phyloP scores from a whole-genome alignment of 2,888 invertebrate genomes.

The Xestia ashworthii region DNA sequence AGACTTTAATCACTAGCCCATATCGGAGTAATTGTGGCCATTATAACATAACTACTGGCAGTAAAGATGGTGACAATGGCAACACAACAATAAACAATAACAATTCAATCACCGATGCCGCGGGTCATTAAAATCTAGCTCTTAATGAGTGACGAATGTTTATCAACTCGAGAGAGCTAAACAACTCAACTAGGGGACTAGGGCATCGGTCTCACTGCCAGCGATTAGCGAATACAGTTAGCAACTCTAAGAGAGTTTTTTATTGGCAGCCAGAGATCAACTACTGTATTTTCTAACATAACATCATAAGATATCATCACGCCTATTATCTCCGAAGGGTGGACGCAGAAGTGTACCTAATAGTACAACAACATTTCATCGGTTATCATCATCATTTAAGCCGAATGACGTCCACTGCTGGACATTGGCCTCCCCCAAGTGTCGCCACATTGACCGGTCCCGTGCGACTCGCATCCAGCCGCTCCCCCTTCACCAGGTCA shows the following conservation, averaged over 20 bases:
- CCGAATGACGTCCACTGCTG: no score
- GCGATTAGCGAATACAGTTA: neutral
- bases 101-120: constrained; percentile 11
- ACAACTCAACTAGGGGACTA: neutral
- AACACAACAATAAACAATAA: constrained; percentile 45
- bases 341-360: no score
- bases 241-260: neutral
- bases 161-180: constrained; percentile 28
- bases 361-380: no score
- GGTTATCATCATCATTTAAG: no score
- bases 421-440: no score
- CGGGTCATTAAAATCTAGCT: constrained; percentile 19
- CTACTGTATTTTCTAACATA: neutral
- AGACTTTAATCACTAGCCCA: no score
- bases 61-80: neutral
- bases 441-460: no score
- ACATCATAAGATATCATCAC: no score
- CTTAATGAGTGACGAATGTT: constrained; percentile 31
- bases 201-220: neutral
- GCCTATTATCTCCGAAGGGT: no score
- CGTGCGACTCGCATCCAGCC: no score
- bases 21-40: neutral
- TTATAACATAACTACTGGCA: neutral
- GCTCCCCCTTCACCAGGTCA: no score
- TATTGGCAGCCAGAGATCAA: neutral